Conservation (phyloP, 1,140 invertebrate genomes). For the Coelopa frigida region DNA sequence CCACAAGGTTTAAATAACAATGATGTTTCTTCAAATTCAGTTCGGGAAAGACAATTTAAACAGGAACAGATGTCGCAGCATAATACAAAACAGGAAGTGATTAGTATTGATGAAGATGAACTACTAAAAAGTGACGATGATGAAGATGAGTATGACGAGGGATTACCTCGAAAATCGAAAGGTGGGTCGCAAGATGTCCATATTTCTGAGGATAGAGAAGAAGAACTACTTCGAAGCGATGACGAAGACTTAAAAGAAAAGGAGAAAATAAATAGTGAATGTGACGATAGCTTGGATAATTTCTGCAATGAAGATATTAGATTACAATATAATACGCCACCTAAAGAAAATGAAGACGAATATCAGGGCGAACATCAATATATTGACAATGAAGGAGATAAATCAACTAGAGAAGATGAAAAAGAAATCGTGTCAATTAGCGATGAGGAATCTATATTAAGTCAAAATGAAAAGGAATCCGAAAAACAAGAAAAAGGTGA, state of each 20-base stretch:
- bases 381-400: neutral
- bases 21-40: too few species aligned
- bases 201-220: conserved; percentile 5
- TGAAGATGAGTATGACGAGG: conserved; percentile 1
- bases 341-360: conserved; percentile 2
- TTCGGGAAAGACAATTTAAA: too few species aligned
- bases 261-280: too few species aligned
- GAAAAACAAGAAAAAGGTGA: too few species aligned
- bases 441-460: too few species aligned
- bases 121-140: conserved; percentile 6
- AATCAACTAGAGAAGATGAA: neutral
- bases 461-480: too few species aligned
- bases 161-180: neutral
- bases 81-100: too few species aligned
- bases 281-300: too few species aligned
- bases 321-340: neutral
- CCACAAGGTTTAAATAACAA: too few species aligned
- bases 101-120: conserved; percentile 12
- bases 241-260: neutral
- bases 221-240: neutral
- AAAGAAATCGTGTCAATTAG: too few species aligned
- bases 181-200: neutral
- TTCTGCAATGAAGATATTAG: neutral
- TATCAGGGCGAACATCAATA: neutral
- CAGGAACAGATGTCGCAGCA: too few species aligned